Percentiles rank a stretch among this genome's conserved stretches.
Evolutionary conservation across 1,140 invertebrate genomes (phyloP).

Genomic region (Homarus americanus): DNA sequence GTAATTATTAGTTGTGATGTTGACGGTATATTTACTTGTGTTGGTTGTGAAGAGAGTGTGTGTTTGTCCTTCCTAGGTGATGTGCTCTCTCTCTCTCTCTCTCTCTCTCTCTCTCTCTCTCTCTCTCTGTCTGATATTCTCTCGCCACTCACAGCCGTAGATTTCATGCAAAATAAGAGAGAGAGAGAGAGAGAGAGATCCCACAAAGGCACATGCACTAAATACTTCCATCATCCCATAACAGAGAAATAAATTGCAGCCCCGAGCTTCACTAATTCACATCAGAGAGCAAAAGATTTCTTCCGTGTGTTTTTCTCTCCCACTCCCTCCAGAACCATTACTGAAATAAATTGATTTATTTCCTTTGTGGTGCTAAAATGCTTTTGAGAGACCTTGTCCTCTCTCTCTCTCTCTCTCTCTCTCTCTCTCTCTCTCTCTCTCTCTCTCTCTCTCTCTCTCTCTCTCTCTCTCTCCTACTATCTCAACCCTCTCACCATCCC

Average conservation of each 20-base stretch:
- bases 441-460: not conserved
- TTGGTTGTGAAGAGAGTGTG: too few relatives aligned
- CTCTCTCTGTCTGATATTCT: too few relatives aligned
- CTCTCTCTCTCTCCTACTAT: not conserved
- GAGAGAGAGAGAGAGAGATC: not conserved
- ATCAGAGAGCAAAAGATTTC: not conserved
- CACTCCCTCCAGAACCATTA: not conserved
- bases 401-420: not conserved
- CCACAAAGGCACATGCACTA: not conserved
- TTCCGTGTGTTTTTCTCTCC: not conserved
- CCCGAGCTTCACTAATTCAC: not conserved
- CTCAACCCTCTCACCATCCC: not conserved
- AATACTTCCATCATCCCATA: conserved; percentile 1
- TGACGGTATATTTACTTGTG: too few relatives aligned
- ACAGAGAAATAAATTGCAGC: not conserved
- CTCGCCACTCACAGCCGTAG: too few relatives aligned
- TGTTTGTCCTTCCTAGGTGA: too few relatives aligned
- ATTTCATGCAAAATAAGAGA: not conserved
- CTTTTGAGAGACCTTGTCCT: not conserved
- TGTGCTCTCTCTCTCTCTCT: too few relatives aligned
- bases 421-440: not conserved
- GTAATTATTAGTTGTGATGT: too few relatives aligned
- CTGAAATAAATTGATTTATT: conserved; percentile 3
- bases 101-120: too few relatives aligned
- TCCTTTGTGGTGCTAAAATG: not conserved